phyloP scores from a whole-genome alignment of 2,113 vertebrate genomes.

The Phylloscopus whistleri region DNA sequence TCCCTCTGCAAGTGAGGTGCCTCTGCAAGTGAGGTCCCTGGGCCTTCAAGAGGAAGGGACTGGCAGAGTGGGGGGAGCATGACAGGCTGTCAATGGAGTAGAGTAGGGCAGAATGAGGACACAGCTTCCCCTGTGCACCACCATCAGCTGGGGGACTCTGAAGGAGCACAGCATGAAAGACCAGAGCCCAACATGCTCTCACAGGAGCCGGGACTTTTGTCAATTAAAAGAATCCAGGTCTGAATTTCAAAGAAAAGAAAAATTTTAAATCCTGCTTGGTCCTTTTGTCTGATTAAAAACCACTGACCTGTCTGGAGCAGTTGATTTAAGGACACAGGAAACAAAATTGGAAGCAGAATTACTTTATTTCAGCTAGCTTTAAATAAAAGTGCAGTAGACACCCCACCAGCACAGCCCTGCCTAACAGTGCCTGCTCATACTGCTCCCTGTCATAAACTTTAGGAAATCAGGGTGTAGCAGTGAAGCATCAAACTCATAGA shows the following conservation, averaged over 20 bases:
- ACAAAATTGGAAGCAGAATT: background rate
- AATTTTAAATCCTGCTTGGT: background rate
- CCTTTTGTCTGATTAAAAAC: background rate
- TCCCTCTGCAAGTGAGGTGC: background rate
- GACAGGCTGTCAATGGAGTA: background rate
- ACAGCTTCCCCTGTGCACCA: background rate
- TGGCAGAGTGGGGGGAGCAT: fast-evolving
- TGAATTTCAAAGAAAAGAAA: background rate
- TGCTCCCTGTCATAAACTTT: background rate
- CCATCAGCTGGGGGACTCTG: background rate
- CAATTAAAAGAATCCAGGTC: background rate
- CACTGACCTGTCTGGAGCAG: background rate
- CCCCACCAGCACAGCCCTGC: background rate
- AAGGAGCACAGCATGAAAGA: background rate
- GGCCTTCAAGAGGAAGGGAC: background rate
- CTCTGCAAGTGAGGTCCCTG: fast-evolving
- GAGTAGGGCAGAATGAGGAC: background rate
- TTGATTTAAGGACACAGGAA: background rate
- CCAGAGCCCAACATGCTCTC: background rate
- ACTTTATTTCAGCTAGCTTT: background rate
- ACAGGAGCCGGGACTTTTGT: background rate
- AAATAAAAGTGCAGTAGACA: background rate
- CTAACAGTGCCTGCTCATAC: background rate
- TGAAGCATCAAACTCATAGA: fast-evolving
- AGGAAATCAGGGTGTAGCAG: background rate